Percentiles rank a stretch among this genome's conserved stretches.
These are phyloP conservation scores for Eleginops maclovinus DNA, from an alignment of 2,113 vertebrate genomes.

Conservation along the genomic window DNA sequence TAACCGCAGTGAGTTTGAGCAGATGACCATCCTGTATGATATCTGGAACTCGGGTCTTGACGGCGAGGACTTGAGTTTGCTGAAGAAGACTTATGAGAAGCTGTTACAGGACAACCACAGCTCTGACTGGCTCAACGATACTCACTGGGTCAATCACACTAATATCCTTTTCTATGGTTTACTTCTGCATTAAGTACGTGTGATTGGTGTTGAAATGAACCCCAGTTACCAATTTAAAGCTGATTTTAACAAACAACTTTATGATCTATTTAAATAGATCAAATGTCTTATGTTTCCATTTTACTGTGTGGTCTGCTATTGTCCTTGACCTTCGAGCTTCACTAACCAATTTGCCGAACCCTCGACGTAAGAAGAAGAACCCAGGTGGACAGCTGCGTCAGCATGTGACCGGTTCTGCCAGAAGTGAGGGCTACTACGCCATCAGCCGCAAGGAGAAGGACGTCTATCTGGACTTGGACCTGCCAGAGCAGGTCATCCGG, in stretches of 20 bases:
- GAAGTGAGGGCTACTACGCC: slow-evolving; percentile 94
- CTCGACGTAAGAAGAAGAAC: slow-evolving; percentile 87
- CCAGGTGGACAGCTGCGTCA: slow-evolving; percentile 85
- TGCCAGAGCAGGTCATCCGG: slow-evolving; percentile 85
- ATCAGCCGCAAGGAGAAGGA: slow-evolving; percentile 96
- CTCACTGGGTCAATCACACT: slow-evolving; percentile 94
- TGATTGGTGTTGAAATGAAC: neutral
- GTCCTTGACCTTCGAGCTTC: slow-evolving; percentile 83
- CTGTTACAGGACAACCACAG: slow-evolving; percentile 90
- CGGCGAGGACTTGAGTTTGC: slow-evolving; percentile 87
- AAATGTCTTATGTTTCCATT: neutral
- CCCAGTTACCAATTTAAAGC: neutral
- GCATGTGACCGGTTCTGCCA: slow-evolving; percentile 91
- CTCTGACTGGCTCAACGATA: slow-evolving; percentile 95
- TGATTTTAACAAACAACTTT: neutral
- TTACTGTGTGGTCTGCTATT: slow-evolving; percentile 12
- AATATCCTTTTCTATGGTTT: slow-evolving; percentile 87
- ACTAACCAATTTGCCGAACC: slow-evolving; percentile 93
- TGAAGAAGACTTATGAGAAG: slow-evolving; percentile 89
- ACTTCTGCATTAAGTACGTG: neutral
- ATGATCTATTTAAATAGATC: neutral
- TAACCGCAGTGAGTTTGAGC: slow-evolving; percentile 92
- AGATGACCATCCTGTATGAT: slow-evolving; percentile 96
- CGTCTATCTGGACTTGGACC: slow-evolving; percentile 90
- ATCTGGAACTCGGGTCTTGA: slow-evolving; percentile 95